Evolutionary conservation across 2,888 invertebrate species (phyloP).

Genomic region (Nasonia oneida): DNA sequence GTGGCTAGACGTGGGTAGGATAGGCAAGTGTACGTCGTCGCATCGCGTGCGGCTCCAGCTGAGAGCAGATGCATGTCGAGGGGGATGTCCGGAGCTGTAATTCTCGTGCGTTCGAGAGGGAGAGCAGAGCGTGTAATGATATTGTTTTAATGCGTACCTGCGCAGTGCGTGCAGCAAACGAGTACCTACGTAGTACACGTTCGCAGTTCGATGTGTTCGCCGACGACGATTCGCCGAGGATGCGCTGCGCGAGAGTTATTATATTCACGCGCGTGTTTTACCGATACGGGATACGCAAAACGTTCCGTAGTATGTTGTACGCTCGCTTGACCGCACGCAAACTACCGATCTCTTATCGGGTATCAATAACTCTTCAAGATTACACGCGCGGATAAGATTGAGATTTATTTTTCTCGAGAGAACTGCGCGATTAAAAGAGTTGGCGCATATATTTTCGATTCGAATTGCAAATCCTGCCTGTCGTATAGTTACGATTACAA

Average conservation of each 20-base stretch:
- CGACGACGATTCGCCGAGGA: background rate
- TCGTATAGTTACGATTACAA: background rate
- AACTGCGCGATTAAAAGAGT: background rate
- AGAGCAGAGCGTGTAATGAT: background rate
- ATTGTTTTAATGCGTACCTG: slow-evolving; percentile 47
- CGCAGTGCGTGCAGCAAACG: background rate
- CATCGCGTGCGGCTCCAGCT: slow-evolving; percentile 7
- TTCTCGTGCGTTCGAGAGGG: background rate
- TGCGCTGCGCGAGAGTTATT: background rate
- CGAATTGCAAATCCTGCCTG: background rate
- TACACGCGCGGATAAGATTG: background rate
- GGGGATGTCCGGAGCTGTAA: slow-evolving; percentile 7
- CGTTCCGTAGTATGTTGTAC: background rate
- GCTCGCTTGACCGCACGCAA: background rate
- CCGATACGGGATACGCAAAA: background rate
- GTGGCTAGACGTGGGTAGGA: background rate
- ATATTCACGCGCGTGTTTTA: slow-evolving; percentile 10
- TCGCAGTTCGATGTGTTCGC: background rate
- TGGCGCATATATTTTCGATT: background rate
- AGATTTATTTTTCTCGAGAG: background rate
- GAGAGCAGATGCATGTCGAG: background rate
- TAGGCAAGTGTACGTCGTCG: background rate
- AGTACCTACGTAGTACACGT: background rate
- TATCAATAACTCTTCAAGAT: background rate
- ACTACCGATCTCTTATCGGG: background rate